Percentiles rank a stretch among this genome's conserved stretches.
Evolutionary conservation across 2,888 invertebrate genomes (phyloP).

Genomic region (Helobdella robusta): DNA sequence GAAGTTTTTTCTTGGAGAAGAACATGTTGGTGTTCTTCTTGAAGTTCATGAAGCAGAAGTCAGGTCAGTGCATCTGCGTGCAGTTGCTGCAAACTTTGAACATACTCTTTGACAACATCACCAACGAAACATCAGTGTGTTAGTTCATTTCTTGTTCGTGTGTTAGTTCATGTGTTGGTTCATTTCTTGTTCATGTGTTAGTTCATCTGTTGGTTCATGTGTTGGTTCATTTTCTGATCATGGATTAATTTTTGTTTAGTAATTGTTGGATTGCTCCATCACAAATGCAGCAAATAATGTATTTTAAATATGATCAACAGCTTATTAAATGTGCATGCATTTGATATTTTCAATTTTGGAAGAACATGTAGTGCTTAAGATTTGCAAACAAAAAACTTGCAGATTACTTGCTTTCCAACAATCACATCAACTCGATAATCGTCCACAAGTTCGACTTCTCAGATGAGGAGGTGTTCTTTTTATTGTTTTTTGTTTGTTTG

Average conservation of each 20-base stretch:
- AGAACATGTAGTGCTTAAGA: too few relatives aligned
- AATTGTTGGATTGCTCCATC: background rate
- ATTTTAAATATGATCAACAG: background rate
- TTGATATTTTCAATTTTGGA: too few relatives aligned
- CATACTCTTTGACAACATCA: constrained; percentile 96
- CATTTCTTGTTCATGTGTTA: background rate
- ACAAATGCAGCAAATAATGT: background rate
- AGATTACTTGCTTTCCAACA: constrained; percentile 98
- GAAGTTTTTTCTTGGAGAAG: constrained; percentile 93
- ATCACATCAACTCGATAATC: constrained; percentile 98
- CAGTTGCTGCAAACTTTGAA: constrained; percentile 94
- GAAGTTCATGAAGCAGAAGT: constrained; percentile 91
- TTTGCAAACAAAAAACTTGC: too few relatives aligned
- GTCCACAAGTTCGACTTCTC: constrained; percentile 98
- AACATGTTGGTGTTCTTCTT: constrained; percentile 97
- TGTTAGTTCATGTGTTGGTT: background rate
- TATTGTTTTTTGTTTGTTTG: too few relatives aligned
- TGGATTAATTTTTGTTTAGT: background rate
- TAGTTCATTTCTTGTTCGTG: constrained; percentile 53
- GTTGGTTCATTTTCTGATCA: background rate
- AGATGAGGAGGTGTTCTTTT: constrained; percentile 77
- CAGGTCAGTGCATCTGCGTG: constrained; percentile 92
- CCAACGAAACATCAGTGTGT: constrained; percentile 97
- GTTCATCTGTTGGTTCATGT: background rate
- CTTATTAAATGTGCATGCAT: too few relatives aligned